Base-by-base conservation (phyloP, 2,113 vertebrate species). In the Ammodytes dubius region DNA sequence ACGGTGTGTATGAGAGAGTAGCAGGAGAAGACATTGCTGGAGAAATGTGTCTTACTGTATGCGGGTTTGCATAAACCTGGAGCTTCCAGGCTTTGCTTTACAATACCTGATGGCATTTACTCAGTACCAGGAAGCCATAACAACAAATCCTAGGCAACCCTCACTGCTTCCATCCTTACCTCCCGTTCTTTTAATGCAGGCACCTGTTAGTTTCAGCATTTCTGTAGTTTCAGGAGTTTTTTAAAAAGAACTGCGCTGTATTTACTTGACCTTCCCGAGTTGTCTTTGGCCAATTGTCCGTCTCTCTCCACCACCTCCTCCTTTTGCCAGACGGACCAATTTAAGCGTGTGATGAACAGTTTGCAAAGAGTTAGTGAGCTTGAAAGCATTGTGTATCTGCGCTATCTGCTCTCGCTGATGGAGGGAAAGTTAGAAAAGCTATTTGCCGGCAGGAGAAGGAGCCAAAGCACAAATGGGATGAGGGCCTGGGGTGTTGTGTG, bases 271-370 rank as follows among this genome's bases (percentile, higher is more conserved):
- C 84, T 83, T 77, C 42, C 46, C 39, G 9, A 35, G 70, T 81
- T 73, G 64, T 74, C 84, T 85, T 83, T 76, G 45, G 64, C 70
- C 63, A 67, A 14, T 61, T 66, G 50, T 82, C 87, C n/a, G 57
- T 80, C 74, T 84, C 68, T 83, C 27, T 27, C 27, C 27, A 27
- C 27, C 46, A 39, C 56, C 47, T 57, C 53, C 39, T 71, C 54
- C 52, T 65, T 84, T 85, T 57, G 27, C 57, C 58, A 73, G 75
- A 73, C 54, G 39, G 82, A 59, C 3, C 79, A 74, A 68, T 88
- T 87, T 90, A 84, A 80, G 84, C 69, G 74, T 74, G 76, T 70
- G 82, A 92, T 93, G 83, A 84, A 87, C 82, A 84, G 88, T 91
- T 87, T 79, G 81, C 85, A 74, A 64, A 74, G 70, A 73, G 69